These are phyloP conservation scores for Tragelaphus imberbis DNA, from an alignment of 2,113 vertebrate species.

Conservation along the genomic window DNA sequence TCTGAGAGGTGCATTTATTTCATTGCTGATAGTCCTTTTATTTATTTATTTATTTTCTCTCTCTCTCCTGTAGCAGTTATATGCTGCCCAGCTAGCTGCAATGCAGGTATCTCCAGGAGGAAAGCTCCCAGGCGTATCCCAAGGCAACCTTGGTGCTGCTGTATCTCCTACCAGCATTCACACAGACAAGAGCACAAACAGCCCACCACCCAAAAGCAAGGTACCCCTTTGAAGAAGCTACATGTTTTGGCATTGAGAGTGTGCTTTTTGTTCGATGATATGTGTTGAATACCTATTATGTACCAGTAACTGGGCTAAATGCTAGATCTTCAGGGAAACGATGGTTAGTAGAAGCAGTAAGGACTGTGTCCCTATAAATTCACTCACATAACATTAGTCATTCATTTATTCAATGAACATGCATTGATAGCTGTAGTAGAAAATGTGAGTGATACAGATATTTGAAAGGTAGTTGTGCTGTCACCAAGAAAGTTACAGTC, in stretches of 20 bases:
- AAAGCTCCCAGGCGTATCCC: constrained; percentile 92
- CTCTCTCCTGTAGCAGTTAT: constrained; percentile 88
- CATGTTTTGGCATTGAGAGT: not conserved
- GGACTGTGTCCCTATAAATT: not conserved
- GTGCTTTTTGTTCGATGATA: not conserved
- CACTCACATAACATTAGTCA: not conserved
- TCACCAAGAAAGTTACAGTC: not conserved
- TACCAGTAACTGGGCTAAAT: not conserved
- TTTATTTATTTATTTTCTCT: constrained; percentile 63
- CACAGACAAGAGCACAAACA: constrained; percentile 93
- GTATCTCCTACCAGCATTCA: constrained; percentile 94
- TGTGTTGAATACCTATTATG: not conserved
- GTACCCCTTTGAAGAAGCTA: constrained; percentile 78
- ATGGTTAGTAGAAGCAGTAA: not conserved
- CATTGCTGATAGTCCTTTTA: constrained; percentile 79
- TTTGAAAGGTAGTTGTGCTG: not conserved
- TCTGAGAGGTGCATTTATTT: constrained; percentile 74
- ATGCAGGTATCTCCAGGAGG: constrained; percentile 98
- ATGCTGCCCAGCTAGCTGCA: constrained; percentile 96
- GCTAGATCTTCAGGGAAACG: not conserved
- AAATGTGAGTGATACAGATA: not conserved
- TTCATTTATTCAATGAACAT: not conserved
- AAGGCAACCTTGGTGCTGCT: constrained; percentile 90
- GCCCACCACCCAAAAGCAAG: constrained; percentile 94
- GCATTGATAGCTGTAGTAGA: not conserved